Evolutionary conservation across 2,888 invertebrate genomes (phyloP).

Genomic region (Temnothorax unifasciatus): DNA sequence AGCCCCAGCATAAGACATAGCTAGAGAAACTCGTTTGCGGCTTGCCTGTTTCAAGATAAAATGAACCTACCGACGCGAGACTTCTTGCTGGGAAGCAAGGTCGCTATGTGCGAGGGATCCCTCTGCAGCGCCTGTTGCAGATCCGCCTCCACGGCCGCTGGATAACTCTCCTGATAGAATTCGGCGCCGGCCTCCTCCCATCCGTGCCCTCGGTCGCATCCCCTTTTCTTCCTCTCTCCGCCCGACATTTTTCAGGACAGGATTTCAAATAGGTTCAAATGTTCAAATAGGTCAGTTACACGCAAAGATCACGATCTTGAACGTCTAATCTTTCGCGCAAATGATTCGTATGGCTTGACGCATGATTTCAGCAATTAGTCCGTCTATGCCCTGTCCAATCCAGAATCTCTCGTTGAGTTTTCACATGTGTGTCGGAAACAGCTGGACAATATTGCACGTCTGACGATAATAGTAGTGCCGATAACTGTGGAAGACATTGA

Average conservation of each 20-base stretch:
- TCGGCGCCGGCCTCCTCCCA: conserved; percentile 95
- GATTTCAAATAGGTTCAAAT: background rate
- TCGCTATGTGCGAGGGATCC: conserved; percentile 92
- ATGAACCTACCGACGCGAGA: conserved; percentile 89
- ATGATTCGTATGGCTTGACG: background rate
- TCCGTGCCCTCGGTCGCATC: conserved; percentile 88
- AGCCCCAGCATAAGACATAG: no score
- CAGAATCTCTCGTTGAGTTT: background rate
- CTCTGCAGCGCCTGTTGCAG: conserved; percentile 88
- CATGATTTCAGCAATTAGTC: background rate
- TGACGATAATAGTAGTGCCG: background rate
- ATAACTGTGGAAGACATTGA: background rate
- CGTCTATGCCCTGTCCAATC: background rate
- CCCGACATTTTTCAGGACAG: conserved; percentile 87
- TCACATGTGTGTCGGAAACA: background rate
- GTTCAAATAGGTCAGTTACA: background rate
- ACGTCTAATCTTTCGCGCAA: background rate
- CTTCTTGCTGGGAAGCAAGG: conserved; percentile 93
- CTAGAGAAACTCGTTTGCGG: background rate
- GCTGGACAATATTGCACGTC: background rate
- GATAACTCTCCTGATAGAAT: conserved; percentile 95
- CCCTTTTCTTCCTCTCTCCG: conserved; percentile 88
- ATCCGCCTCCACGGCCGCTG: conserved; percentile 90
- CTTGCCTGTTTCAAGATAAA: background rate
- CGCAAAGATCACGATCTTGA: background rate